Conservation (phyloP, 2,888 invertebrate species). For the Rotaria sp. region DNA sequence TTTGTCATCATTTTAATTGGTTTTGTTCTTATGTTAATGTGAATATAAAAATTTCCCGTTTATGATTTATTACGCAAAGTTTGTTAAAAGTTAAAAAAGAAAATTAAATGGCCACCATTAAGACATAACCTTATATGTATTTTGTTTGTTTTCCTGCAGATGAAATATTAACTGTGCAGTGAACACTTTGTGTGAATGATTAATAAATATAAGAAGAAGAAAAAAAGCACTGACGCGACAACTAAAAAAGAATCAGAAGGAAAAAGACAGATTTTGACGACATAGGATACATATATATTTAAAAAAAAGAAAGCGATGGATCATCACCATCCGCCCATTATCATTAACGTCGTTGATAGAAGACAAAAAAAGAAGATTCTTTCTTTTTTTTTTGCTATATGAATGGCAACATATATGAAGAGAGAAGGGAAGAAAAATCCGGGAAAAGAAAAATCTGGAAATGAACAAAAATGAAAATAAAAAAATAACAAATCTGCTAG, state of each 20-base stretch:
- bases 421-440: background rate
- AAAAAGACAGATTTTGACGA: background rate
- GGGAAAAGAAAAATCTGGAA: background rate
- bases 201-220: background rate
- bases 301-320: background rate
- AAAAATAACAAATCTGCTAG: background rate
- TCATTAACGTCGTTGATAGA: background rate
- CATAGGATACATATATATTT: background rate
- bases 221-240: background rate
- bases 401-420: background rate
- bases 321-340: background rate
- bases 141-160: background rate
- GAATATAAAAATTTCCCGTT: background rate
- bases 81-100: background rate
- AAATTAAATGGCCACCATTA: background rate
- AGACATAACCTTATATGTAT: too few species aligned
- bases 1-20: background rate
- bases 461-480: background rate
- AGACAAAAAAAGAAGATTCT: background rate
- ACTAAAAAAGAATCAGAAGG: background rate
- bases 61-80: background rate
- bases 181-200: background rate
- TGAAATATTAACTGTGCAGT: background rate
- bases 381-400: background rate
- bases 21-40: background rate